Evolutionary conservation across 1,140 invertebrate species (phyloP).

Genomic region (Caenorhabditis inopinata): DNA sequence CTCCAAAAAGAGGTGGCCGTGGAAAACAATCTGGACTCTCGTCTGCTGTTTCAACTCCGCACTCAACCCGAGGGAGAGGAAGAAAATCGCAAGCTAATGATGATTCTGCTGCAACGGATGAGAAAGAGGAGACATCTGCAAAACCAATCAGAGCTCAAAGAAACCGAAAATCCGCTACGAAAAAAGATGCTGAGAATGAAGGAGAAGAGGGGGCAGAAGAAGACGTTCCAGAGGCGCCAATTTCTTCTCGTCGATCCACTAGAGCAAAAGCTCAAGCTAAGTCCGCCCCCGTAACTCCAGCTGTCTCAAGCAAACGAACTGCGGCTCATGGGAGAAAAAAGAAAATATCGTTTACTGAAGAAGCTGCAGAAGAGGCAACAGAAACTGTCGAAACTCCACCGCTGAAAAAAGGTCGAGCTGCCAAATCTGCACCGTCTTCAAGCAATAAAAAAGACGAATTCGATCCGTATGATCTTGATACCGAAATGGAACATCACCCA

Average conservation of each 20-base stretch:
- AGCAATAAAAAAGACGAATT: constrained; percentile 30
- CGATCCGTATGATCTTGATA: constrained; percentile 59
- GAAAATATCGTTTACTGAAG: background rate
- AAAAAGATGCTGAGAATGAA: background rate
- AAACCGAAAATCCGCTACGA: background rate
- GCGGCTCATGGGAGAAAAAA: constrained; percentile 6
- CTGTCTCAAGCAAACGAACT: background rate
- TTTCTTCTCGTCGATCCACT: constrained; percentile 1
- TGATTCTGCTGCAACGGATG: background rate
- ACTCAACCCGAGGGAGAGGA: background rate
- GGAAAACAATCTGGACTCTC: background rate
- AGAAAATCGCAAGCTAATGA: background rate
- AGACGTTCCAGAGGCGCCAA: background rate
- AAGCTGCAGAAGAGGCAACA: background rate
- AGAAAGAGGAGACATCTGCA: background rate
- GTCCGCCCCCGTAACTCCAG: background rate
- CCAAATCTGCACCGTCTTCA: background rate
- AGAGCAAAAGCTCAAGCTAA: background rate
- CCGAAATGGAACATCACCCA: constrained; percentile 56
- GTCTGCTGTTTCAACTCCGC: background rate
- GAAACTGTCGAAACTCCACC: background rate
- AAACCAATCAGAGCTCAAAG: background rate
- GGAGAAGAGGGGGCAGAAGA: background rate
- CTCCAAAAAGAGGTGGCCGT: background rate
- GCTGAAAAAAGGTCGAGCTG: background rate